phyloP scores from a whole-genome alignment of 2,113 vertebrate species.

The Paramormyrops kingsleyae region DNA sequence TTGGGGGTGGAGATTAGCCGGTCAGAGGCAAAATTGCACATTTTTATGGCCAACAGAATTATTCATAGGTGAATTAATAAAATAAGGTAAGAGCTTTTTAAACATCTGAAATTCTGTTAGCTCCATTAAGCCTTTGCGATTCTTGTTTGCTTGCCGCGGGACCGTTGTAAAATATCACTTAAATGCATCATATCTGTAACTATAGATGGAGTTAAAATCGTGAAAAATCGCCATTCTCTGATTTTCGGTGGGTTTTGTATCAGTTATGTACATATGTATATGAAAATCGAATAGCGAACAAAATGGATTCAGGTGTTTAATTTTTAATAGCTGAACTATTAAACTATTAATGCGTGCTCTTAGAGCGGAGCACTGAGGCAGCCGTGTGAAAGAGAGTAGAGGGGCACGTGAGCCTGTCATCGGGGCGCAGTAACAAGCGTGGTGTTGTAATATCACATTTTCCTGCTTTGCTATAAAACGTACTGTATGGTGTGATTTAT shows the following conservation, averaged over 20 bases:
- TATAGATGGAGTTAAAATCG: background rate
- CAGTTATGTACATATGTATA: background rate
- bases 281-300: background rate
- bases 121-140: background rate
- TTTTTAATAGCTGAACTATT: background rate
- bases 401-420: background rate
- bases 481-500: background rate
- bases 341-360: background rate
- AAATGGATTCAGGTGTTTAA: background rate
- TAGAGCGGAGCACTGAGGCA: background rate
- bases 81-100: background rate
- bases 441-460: background rate
- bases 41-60: background rate
- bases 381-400: background rate
- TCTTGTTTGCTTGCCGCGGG: background rate
- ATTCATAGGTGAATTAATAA: background rate
- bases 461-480: background rate
- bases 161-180: background rate
- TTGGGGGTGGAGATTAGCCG: background rate
- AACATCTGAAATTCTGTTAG: background rate
- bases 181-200: background rate
- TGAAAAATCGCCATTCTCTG: background rate
- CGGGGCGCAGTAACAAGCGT: background rate
- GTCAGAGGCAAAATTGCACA: background rate
- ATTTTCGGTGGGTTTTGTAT: background rate